Evolutionary conservation across 1,140 invertebrate species (phyloP).

Genomic region (Papilio polyxenes): DNA sequence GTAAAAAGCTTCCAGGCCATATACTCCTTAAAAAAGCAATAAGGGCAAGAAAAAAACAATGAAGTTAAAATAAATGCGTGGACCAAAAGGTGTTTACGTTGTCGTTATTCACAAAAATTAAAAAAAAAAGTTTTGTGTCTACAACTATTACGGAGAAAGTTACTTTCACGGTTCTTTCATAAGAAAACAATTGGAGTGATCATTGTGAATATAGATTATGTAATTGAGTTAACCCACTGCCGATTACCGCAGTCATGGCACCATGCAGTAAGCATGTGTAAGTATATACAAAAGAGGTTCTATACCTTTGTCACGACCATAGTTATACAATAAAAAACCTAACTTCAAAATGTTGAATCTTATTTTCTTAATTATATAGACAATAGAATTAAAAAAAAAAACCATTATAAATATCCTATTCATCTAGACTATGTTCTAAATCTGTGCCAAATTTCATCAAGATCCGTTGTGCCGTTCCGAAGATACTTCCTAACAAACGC

Average conservation of each 20-base stretch:
- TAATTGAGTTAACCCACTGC: constrained; percentile 14
- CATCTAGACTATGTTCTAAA: no score
- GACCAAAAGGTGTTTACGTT: neutral
- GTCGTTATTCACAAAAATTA: neutral
- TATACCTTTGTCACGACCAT: no score
- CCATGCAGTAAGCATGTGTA: constrained; percentile 6
- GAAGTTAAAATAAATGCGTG: neutral
- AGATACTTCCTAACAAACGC: no score
- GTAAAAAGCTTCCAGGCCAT: no score
- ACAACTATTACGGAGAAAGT: neutral
- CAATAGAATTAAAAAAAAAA: no score
- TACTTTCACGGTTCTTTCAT: constrained; percentile 19
- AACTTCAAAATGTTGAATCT: neutral
- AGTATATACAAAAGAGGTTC: neutral
- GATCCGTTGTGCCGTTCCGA: no score
- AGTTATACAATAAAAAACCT: neutral
- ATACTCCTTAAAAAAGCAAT: no score
- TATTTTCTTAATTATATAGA: neutral
- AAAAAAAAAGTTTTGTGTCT: neutral
- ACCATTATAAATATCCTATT: no score
- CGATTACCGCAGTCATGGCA: constrained; percentile 15
- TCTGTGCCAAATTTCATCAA: no score
- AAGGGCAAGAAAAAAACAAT: no score
- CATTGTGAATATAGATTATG: constrained; percentile 26
- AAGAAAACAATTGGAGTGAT: constrained; percentile 21